These are phyloP conservation scores for Cerceris rybyensis DNA, from an alignment of 2,888 invertebrate genomes.

Conservation along the genomic window DNA sequence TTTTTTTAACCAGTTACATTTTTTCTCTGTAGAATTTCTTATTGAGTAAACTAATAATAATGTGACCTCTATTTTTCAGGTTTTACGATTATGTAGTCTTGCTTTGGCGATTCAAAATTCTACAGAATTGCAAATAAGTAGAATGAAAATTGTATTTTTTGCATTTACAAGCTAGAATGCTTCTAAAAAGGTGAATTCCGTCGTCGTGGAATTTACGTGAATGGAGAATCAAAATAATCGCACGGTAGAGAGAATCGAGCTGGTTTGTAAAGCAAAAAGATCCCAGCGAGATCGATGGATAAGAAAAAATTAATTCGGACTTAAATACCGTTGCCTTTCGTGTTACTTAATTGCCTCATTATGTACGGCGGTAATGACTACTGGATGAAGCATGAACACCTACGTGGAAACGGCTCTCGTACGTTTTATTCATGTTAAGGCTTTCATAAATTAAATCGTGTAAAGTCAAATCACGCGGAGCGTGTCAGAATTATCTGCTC, in stretches of 20 bases:
- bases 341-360: conserved; percentile 59
- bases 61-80: too few species aligned
- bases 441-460: conserved; percentile 49
- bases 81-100: too few species aligned
- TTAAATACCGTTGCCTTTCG: conserved; percentile 51
- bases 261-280: conserved; percentile 32
- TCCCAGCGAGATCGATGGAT: conserved; percentile 35
- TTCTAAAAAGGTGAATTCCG: too few species aligned
- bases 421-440: conserved; percentile 21
- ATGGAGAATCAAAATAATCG: conserved; percentile 29
- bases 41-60: too few species aligned
- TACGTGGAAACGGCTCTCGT: conserved; percentile 2
- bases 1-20: too few species aligned
- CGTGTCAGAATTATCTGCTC: conserved; percentile 18
- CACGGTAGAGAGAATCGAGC: neutral
- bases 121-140: too few species aligned
- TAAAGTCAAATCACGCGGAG: conserved; percentile 7
- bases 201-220: neutral
- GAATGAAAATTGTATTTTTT: too few species aligned
- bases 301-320: conserved; percentile 54
- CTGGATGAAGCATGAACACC: conserved; percentile 42
- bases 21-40: too few species aligned
- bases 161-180: too few species aligned
- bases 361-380: conserved; percentile 50
- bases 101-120: too few species aligned